Percentiles rank a stretch among this genome's conserved stretches.
Conservation (phyloP, 2,888 invertebrate genomes). For the Xestia ashworthii region DNA sequence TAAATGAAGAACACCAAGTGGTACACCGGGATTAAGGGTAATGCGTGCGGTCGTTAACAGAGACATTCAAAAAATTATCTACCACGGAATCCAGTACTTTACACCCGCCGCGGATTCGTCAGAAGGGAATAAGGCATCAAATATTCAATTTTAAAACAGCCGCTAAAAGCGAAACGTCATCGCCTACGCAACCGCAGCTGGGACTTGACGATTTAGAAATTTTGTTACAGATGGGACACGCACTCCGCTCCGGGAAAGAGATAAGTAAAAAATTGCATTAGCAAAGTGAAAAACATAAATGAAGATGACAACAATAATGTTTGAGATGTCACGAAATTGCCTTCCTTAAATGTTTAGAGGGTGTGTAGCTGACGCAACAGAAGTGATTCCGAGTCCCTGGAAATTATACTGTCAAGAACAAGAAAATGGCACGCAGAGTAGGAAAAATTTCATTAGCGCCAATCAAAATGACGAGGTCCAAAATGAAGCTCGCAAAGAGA, state of each 20-base stretch:
- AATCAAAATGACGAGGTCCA: constrained; percentile 91
- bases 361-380: constrained; percentile 84
- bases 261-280: constrained; percentile 89
- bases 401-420: constrained; percentile 90
- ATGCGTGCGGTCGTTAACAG: constrained; percentile 82
- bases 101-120: constrained; percentile 86
- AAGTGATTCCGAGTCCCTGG: constrained; percentile 83
- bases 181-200: constrained; percentile 88
- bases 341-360: constrained; percentile 85
- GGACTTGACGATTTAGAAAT: constrained; percentile 89
- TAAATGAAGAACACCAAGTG: constrained; percentile 78
- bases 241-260: constrained; percentile 84
- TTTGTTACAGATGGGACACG: constrained; percentile 89
- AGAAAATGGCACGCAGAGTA: constrained; percentile 87
- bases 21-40: constrained; percentile 77
- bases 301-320: constrained; percentile 85
- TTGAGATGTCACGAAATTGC: constrained; percentile 83
- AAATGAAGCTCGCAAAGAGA: constrained; percentile 90
- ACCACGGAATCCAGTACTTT: constrained; percentile 81
- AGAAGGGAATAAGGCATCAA: constrained; percentile 89
- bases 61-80: constrained; percentile 88
- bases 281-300: constrained; percentile 88
- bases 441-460: constrained; percentile 91
- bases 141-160: constrained; percentile 91
- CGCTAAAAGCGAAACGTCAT: constrained; percentile 91